Base-by-base conservation (phyloP, 1,140 invertebrate genomes). In the Lepidotrigona ventralis region DNA sequence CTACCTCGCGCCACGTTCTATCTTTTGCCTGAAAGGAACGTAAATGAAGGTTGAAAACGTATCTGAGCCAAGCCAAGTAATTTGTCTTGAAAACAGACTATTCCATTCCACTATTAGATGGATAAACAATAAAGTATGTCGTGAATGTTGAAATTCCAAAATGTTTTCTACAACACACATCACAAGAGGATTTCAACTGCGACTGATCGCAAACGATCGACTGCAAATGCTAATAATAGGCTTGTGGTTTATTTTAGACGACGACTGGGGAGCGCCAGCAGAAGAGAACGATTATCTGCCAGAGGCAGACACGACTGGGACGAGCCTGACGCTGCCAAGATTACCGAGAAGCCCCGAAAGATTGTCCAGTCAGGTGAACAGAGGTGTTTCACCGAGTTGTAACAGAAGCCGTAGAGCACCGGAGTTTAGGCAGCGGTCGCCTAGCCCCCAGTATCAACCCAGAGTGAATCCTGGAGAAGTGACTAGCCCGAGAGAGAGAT, bases 401-500 rank as follows among this genome's bases (percentile, higher is more conserved):
- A 90, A 88, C 60, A 88, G 90, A 33, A 85, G 84, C 63, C 89
- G 92, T 75, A 85, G 92, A 54, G 89, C 92, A 9, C 91, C 94
- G 19, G 94, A 95, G 86, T 88, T 93, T 51, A 91, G 95, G 63
- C 95, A 95, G 85, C 88, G 95, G 76, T 94, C 95, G 5, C 95
- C 95, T 9, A 94, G 94, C 86, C 94, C 95, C 9, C 93, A 93
- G 60, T 94, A 94, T 88, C 93, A 95, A 60, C 89, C 93, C 0
- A 93, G 94, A 74, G 56, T 92, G 23, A 92, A 90, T 86, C 90
- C 93, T 46, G 90, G 81, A 21, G 91, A 92, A 63, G 87, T 91
- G 69, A 92, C 92, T 33, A 93, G 91, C 58, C 97, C 97, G 1
- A 95, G 96, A 79, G 97, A 97, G 85, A 95, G 97, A 63, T 97